Base-by-base conservation (phyloP, 2,888 invertebrate genomes). In the Rosalia funebris region DNA sequence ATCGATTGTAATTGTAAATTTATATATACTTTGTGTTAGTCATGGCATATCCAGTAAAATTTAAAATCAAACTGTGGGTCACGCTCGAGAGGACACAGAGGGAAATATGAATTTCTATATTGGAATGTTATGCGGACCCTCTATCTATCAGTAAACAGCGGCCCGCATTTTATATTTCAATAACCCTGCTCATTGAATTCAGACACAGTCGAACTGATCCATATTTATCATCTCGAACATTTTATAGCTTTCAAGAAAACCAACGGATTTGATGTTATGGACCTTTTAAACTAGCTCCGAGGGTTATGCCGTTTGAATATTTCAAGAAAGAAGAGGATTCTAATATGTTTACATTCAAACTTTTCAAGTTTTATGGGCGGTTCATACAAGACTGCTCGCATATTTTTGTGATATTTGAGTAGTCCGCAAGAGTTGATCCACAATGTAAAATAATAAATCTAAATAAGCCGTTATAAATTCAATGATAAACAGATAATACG, bases 331-430 rank as follows among this genome's bases (percentile, higher is more conserved):
- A 71, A 70, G 66, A 66, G 57, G 62, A 67, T 57, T 52, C 59
- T 73, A 73, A 73, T 71, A 71, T 73, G 73, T 73, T 71, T 73
- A 71, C 71, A 62, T 70, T 71, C 71, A 53, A 69, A 71, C 63
- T 70, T 71, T 69, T 64, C 63, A 62, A 71, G 56, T 69, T 70
- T 62, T 63, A 63, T 65, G 54, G 53, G 47, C 58, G 58, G 57
- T 65, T 68, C 61, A 56, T 61, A 61, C 57, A 31, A 64, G 55
- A 63, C 53, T 17, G 60, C 42, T 48, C 57, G 41, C 60, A 63
- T 63, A 63, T 63, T 60, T 44, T 50, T n/a, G 17, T 14, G 11
- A 9, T 41, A 50, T 39, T 50, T 50, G 53, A 53, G 12, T 31
- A 1, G 42, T 32, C 7, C 31, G 25, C 12, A 16, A 31, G 52